Percentiles rank a stretch among this genome's conserved stretches.
Conservation (phyloP, 2,113 vertebrate genomes). For the Poicephalus meyeri region DNA sequence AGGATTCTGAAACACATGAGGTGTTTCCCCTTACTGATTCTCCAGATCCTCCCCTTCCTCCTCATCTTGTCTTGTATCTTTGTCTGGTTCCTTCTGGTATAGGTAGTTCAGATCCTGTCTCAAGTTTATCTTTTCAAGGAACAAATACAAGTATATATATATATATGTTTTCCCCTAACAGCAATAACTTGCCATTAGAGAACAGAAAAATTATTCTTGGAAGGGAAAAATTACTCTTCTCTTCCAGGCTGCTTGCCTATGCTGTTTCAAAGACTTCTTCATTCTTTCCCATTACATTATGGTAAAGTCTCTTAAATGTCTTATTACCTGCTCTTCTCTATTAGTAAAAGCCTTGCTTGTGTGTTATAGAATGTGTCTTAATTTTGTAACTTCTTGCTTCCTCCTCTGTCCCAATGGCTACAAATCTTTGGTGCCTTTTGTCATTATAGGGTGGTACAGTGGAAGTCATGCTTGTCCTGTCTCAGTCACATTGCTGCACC, state of each 20-base stretch:
- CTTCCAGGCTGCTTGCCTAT: background rate
- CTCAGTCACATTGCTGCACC: background rate
- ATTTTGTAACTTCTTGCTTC: background rate
- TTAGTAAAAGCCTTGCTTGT: background rate
- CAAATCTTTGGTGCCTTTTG: accelerated
- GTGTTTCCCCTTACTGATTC: background rate
- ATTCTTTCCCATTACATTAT: background rate
- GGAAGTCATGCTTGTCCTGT: background rate
- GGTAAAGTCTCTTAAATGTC: background rate
- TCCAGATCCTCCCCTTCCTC: background rate
- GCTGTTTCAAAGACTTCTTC: background rate
- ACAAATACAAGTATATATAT: background rate
- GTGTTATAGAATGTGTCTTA: background rate
- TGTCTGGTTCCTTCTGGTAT: background rate
- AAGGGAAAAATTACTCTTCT: background rate
- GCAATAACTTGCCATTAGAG: background rate
- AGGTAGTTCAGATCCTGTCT: background rate
- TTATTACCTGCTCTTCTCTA: background rate
- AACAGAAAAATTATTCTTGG: no score
- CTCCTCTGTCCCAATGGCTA: background rate
- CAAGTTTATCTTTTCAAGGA: background rate
- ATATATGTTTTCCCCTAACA: background rate
- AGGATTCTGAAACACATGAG: background rate
- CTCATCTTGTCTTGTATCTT: background rate
- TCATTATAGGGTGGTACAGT: accelerated